Base-by-base conservation (phyloP, 2,113 vertebrate genomes). In the Marmota flaviventris region DNA sequence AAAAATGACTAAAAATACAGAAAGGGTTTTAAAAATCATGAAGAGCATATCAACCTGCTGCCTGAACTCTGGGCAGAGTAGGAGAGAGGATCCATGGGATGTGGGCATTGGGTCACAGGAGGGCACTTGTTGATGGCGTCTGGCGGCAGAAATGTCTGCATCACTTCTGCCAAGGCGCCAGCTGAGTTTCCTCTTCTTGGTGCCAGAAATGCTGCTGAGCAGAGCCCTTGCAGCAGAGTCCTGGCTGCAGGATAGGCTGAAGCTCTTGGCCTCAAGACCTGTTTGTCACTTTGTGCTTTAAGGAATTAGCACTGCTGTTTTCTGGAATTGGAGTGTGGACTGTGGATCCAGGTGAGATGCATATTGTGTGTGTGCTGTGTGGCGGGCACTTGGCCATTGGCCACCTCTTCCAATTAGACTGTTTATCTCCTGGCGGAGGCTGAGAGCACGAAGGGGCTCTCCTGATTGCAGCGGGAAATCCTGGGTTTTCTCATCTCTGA, bases 111-210 rank as follows among this genome's bases (percentile, higher is more conserved):
- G 0, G 51, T 53, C 14, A 14, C n/a, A 18, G 27, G 27, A 8
- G 4, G 16, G 12, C 79, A 16, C 16, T 18, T 8, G 1, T 1
- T 22, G 37, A 32, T 0, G 14, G 58, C 18, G 0, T 1, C 53
- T 32, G 58, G 77, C 8, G 7, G 51, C 32, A 67, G 72, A 48
- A 65, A 20, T 22, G 22, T 17, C 75, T 29, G 37, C 1, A 2
- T 42, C 69, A 73, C 0, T n/a, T 63, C 29, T 1, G 14, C 61
- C 34, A 32, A 13, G 14, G 77, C 39, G 72, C 20, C 24, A 79
- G 67, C 32, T 5, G n/a, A 4, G 4, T 27, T 4, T 53, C 53
- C 25, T 65, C 20, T 10, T 17, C 16, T 83, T 10, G n/a, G 45
- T 58, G 34, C 51, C 58, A 37, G 12, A 51, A 51, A 3, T 13